Evolutionary conservation across 2,113 vertebrate species (phyloP).

Genomic region (Etia nguti): DNA sequence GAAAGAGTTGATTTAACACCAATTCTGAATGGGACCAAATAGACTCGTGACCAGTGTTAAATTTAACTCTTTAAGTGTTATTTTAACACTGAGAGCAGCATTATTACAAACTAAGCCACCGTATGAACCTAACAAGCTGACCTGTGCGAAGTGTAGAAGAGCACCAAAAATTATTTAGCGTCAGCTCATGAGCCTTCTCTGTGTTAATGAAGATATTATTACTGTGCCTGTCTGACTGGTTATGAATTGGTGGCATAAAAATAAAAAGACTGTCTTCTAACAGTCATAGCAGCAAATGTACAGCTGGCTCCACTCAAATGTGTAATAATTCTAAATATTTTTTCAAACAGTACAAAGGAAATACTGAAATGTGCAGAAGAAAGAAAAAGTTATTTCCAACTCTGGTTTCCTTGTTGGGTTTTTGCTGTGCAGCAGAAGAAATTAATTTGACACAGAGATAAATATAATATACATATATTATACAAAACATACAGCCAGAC

Average conservation of each 20-base stretch:
- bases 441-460: rapidly evolving
- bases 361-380: rapidly evolving
- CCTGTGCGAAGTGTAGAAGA: rapidly evolving
- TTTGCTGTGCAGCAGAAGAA: background rate
- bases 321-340: rapidly evolving
- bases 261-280: background rate
- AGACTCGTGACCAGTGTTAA: no score
- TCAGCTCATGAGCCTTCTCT: rapidly evolving
- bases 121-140: rapidly evolving
- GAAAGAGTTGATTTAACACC: no score
- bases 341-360: rapidly evolving
- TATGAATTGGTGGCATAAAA: rapidly evolving
- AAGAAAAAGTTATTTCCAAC: rapidly evolving
- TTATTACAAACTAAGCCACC: background rate
- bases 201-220: rapidly evolving
- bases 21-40: no score
- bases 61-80: no score
- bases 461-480: background rate
- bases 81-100: no score
- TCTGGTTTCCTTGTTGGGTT: rapidly evolving
- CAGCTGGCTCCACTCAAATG: background rate
- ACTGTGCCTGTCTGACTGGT: background rate
- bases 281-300: background rate
- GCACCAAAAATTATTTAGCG: rapidly evolving
- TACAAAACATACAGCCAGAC: background rate